Conservation (phyloP, 1,140 invertebrate genomes). For the Pseudoatta argentina region DNA sequence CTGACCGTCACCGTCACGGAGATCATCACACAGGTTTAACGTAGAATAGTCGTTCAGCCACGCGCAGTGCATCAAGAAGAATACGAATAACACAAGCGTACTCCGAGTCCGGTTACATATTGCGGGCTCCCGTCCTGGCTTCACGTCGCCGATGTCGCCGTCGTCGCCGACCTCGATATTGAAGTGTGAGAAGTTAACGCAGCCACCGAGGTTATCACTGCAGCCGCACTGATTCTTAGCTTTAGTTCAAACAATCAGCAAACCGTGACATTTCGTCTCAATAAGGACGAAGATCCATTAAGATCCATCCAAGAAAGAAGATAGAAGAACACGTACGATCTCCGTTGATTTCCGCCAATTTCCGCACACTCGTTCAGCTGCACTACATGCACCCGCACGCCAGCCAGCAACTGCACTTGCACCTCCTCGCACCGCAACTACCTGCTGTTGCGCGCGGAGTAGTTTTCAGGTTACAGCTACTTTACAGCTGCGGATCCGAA, state of each 20-base stretch:
- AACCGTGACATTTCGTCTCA: not conserved
- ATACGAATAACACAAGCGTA: not conserved
- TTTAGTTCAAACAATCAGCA: not conserved
- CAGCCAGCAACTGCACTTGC: not conserved
- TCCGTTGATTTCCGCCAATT: no score
- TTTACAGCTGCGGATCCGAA: not conserved
- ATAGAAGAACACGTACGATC: not conserved
- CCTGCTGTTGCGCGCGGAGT: not conserved
- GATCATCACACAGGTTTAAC: conserved; percentile 47
- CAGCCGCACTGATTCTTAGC: not conserved
- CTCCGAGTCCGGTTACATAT: not conserved
- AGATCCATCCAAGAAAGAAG: not conserved
- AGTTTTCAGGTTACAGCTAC: no score
- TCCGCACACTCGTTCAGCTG: not conserved
- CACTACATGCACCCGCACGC: not conserved
- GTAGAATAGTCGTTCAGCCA: not conserved
- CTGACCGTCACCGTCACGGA: conserved; percentile 26
- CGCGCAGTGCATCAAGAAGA: conserved; percentile 2
- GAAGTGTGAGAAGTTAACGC: not conserved
- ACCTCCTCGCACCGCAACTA: not conserved
- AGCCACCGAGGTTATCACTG: conserved; percentile 16
- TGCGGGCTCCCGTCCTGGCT: not conserved
- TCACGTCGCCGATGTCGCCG: not conserved
- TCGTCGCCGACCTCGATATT: not conserved
- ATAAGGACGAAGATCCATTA: not conserved